Evolutionary conservation across 2,888 invertebrate species (phyloP), one percentile per base, ranked within the genome.

Genomic region (Oegoconia quadripuncta): DNA sequence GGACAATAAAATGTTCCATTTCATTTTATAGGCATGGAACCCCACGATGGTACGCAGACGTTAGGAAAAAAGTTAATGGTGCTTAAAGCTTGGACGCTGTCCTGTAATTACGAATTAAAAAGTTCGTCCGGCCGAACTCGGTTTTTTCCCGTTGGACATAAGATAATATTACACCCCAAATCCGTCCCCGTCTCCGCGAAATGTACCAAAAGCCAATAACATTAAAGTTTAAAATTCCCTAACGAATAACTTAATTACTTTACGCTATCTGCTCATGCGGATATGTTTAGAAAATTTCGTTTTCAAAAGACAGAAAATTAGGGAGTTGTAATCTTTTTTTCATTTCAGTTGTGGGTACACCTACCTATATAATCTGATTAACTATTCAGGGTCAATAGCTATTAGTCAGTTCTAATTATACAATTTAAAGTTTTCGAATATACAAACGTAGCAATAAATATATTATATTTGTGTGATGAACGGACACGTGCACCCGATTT

Each of bases 61-160:
- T 79, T 76, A 71, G 72, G 71, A 74, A 83, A 80, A 83, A 84
- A 87, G 82, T 82, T 84, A 87, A 86, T 84, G 86, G 76, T 68
- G 75, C 86, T 75, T 80, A 78, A 79, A 84, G 83, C 81, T 74
- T 70, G 83, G 81, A 74, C 84, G 66, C 64, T 78, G 82, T 80
- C 82, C 84, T 87, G 79, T 86, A 87, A 87, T 86, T 86, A 87
- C 84, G 64, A 84, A 87, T 87, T 87, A 84, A 86, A 87, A 87
- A 86, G 69, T 86, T 84, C 71, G 78, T 74, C 79, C 69, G 66
- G 60, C 60, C 76, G 77, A 75, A 77, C 76, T 76, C 71, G 62
- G 62, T 82, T 87, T 86, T 87, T 86, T 84, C 18, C 78, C 74
- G 83, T 75, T 70, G 80, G 64, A 75, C 71, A 78, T 57, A 74